Evolutionary conservation across 2,888 invertebrate genomes (phyloP), one percentile per base, ranked within the genome.

Genomic region (Erpobdella octoculata): DNA sequence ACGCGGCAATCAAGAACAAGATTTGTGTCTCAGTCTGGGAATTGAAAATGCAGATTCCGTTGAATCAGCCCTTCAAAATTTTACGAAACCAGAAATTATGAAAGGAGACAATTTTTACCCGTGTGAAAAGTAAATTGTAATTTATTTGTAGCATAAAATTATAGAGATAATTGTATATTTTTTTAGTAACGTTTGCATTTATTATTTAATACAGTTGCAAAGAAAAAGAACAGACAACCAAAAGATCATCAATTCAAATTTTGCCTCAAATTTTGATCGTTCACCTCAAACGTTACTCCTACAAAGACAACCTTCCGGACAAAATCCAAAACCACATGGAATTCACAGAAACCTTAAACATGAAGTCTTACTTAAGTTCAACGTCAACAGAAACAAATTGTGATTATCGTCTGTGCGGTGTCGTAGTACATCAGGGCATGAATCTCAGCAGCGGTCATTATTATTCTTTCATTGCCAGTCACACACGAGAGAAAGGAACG

Each of bases 11-110:
- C 46, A 67, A 31, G 67, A 67, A n/a, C 67, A 37, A 5, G 31
- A 37, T 18, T 67, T 67, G 31, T 46, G 46, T 46, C 67, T 67
- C 25, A 36, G 36, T 25, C 67, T 67, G 9, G 67, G 46, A n/a
- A 67, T 67, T 21, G 41, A 67, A 15, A 31, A 41, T 6, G 28
- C 28, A 6, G 25, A 38, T 25, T 67, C 67, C 4, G n/a, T 67
- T n/a, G 46, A 67, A 1, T 25, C 38, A 41, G 67, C 67, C 21
- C 25, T 67, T 9, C 31, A 38, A 15, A 38, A 38, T 21, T 67
- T 46, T 41, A 46, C 46, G 31, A 5, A 31, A 9, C 9, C 21
- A 25, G 67, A 67, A 15, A n/a, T 15, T 28, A 53, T 53, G 53
- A 28, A 53, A n/a, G 53, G 53, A 53, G 28, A n/a, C 28, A 6